A percentile compares a stretch with the other conserved stretches of the same genome.
Conservation (phyloP, 2,797 vertebrate genomes). For the Gallinago solitaria region DNA sequence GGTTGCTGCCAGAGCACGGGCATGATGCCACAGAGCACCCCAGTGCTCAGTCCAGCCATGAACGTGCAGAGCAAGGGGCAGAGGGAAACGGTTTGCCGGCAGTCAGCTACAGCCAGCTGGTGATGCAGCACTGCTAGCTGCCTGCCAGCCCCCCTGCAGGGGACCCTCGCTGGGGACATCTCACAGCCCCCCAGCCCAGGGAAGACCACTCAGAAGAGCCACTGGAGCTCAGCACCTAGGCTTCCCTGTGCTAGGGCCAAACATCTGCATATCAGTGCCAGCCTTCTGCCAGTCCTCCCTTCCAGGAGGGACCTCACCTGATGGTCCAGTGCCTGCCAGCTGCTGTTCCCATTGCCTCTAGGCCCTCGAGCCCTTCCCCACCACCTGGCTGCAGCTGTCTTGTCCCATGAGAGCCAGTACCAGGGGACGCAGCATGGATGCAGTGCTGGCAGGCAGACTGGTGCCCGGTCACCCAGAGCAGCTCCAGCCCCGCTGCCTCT, state of each 20-base stretch:
- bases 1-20: accelerated
- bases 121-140: background rate
- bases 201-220: background rate
- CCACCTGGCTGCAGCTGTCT: background rate
- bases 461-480: background rate
- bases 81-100: background rate
- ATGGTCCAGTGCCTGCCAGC: background rate
- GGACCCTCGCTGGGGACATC: background rate
- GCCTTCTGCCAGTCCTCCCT: background rate
- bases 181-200: background rate
- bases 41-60: background rate
- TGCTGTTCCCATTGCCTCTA: background rate
- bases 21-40: background rate
- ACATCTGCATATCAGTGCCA: accelerated
- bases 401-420: background rate
- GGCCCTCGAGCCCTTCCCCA: background rate
- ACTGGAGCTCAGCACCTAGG: background rate
- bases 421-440: background rate
- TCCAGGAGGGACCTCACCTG: background rate
- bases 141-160: background rate
- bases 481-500: background rate
- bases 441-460: accelerated
- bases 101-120: background rate
- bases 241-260: background rate
- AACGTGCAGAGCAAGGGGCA: background rate